Percentiles rank a stretch among this genome's conserved stretches.
These are phyloP conservation scores for Dryas iulia DNA, from an alignment of 1,140 invertebrate species.

Conservation along the genomic window DNA sequence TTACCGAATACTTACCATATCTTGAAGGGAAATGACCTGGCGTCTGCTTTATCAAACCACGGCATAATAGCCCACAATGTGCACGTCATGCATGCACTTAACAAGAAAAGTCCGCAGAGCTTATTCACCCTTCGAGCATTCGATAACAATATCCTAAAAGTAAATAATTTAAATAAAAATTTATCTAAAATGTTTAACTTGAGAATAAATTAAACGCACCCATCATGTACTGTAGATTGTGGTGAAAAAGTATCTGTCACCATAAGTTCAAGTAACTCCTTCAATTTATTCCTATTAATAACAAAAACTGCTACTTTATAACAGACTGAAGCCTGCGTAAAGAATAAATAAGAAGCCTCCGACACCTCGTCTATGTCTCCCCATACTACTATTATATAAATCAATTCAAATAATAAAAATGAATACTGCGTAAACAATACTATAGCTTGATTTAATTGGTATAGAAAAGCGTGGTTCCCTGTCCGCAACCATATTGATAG, in stretches of 20 bases:
- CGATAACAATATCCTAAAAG: constrained; percentile 45
- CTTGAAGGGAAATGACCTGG: constrained; percentile 56
- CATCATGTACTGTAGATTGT: constrained; percentile 45
- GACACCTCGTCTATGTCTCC: constrained; percentile 61
- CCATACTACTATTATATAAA: constrained; percentile 58
- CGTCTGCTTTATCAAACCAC: constrained; percentile 47
- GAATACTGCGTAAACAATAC: constrained; percentile 54
- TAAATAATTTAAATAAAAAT: not conserved
- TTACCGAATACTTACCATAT: constrained; percentile 62
- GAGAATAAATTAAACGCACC: constrained; percentile 45
- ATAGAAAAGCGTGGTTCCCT: constrained; percentile 29
- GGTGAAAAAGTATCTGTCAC: constrained; percentile 44
- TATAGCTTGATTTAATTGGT: constrained; percentile 38
- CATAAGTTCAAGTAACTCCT: constrained; percentile 47
- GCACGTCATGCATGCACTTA: constrained; percentile 50
- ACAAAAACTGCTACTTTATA: constrained; percentile 58
- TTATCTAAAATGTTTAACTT: no score
- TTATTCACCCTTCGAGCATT: constrained; percentile 47
- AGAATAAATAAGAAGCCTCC: constrained; percentile 59
- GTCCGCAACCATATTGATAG: constrained; percentile 52
- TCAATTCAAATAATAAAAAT: constrained; percentile 58
- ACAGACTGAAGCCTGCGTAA: constrained; percentile 64
- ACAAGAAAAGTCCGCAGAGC: constrained; percentile 53
- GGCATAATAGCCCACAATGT: constrained; percentile 61
- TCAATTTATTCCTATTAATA: constrained; percentile 46